Base-by-base conservation (phyloP, 2,888 invertebrate species). In the Drosophila vallismaia region DNA sequence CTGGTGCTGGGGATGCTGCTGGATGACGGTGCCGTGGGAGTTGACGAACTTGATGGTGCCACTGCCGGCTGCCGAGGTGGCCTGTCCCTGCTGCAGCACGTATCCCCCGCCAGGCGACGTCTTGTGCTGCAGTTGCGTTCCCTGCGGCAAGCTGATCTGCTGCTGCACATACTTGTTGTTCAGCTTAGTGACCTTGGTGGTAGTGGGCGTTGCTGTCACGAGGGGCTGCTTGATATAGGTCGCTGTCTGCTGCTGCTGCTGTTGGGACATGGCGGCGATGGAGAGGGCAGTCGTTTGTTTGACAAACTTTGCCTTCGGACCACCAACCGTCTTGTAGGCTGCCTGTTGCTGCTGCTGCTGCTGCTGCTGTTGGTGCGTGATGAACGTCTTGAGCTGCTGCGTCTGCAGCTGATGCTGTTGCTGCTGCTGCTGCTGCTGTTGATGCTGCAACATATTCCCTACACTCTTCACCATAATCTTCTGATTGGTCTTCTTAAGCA, bases 1-100 rank as follows among this genome's bases (percentile, higher is more conserved):
- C 55, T 66, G 42, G 12, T 75, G 74, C 54, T 75, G 71, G 9
- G 60, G 90, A 67, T 90, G 91, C 52, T 88, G 91, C 52, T 91
- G 92, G 63, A 91, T 89, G 14, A 92, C 89, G 2, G 91, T 91
- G 33, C 92, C 92, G 45, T 92, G 91, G 3, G 92, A 89, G 72
- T 92, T 92, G 6, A 92, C 92, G 86, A 91, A 92, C 73, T 92
- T 92, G 8, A 92, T 92, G 24, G 90, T 90, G 28, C 87, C 50
- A 45, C 45, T 66, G 31, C 74, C 74, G 10, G 76, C 53, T 24
- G 74, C 46, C 9, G 71, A 62, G 24, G 74, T 29, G 14, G 50
- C 19, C 45, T 67, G 72, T 6, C 52, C 19, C 26, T 82, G 85
- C 44, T 83, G 87, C 57, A 83, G 44, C 45, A 85, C 66, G 12